These are phyloP conservation scores for Pelobates cultripes DNA, from an alignment of 2,797 vertebrate genomes.

Conservation along the genomic window DNA sequence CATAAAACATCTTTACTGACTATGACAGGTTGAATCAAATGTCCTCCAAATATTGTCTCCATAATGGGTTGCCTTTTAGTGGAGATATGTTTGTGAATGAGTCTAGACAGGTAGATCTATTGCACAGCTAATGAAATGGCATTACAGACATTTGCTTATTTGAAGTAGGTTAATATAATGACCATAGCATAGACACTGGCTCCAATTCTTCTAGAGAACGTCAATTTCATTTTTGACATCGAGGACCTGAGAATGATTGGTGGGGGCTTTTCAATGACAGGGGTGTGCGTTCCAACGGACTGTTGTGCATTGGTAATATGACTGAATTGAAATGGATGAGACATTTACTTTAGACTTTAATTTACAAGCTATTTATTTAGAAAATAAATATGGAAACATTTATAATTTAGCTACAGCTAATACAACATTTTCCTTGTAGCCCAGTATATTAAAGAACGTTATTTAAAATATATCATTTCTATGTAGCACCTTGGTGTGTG, in stretches of 20 bases:
- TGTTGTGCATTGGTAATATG: neutral
- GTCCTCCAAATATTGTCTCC: conserved; percentile 6
- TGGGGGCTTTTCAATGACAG: neutral
- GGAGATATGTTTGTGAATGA: conserved; percentile 10
- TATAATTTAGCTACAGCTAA: too few relatives aligned
- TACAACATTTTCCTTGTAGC: too few relatives aligned
- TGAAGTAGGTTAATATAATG: conserved; percentile 25
- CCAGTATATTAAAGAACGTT: too few relatives aligned
- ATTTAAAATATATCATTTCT: too few relatives aligned
- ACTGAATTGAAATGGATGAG: neutral
- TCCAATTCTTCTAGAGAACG: neutral
- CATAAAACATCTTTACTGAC: conserved; percentile 15
- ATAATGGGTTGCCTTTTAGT: conserved; percentile 7
- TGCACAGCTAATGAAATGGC: neutral
- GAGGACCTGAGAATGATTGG: conserved; percentile 12
- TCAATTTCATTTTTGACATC: conserved; percentile 30
- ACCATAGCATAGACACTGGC: neutral
- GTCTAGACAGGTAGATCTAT: neutral
- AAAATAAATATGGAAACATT: too few relatives aligned
- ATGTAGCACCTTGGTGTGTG: too few relatives aligned
- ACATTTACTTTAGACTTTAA: neutral
- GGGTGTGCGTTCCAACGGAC: neutral
- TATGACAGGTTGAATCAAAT: neutral
- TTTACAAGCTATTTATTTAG: too few relatives aligned
- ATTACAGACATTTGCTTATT: neutral